Conservation (phyloP, 2,888 invertebrate genomes). For the Drosophila melanocephala region DNA sequence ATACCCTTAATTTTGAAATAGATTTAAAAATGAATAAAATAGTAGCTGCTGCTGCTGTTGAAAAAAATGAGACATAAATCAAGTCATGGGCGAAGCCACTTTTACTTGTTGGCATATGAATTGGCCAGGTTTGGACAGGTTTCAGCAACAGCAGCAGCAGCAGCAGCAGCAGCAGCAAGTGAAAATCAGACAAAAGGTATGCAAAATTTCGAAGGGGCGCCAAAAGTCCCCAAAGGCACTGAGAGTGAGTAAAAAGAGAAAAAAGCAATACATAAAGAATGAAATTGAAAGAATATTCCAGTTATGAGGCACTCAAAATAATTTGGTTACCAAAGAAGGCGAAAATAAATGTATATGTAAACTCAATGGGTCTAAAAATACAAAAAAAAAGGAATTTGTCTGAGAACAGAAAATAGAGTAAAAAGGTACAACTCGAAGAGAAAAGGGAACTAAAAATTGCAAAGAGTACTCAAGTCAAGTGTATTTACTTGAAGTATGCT, state of each 20-base stretch:
- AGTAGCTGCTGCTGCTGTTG: not conserved
- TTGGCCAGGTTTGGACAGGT: slow-evolving; percentile 38
- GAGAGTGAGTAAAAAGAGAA: not conserved
- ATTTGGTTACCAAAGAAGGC: not conserved
- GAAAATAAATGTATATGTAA: not conserved
- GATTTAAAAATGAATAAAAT: not conserved
- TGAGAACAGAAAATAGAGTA: not conserved
- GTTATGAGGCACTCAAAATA: slow-evolving; percentile 1
- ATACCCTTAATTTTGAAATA: not conserved
- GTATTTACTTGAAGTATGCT: not conserved
- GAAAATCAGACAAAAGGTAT: slow-evolving; percentile 12
- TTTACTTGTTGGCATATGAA: slow-evolving; percentile 44
- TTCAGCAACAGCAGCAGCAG: slow-evolving; percentile 26
- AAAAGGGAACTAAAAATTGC: not conserved
- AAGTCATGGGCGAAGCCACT: slow-evolving; percentile 28
- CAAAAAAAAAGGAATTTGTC: not conserved
- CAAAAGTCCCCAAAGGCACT: not conserved
- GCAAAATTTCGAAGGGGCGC: slow-evolving; percentile 15
- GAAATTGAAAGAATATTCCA: not conserved
- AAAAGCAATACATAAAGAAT: not conserved
- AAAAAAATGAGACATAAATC: slow-evolving; percentile 7
- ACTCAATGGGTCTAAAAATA: not conserved
- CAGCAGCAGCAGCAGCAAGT: slow-evolving; percentile 19
- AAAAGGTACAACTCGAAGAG: not conserved
- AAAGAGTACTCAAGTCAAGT: not conserved